These are phyloP conservation scores for Spicauda simplicius DNA, from an alignment of 2,888 invertebrate species.

Conservation along the genomic window DNA sequence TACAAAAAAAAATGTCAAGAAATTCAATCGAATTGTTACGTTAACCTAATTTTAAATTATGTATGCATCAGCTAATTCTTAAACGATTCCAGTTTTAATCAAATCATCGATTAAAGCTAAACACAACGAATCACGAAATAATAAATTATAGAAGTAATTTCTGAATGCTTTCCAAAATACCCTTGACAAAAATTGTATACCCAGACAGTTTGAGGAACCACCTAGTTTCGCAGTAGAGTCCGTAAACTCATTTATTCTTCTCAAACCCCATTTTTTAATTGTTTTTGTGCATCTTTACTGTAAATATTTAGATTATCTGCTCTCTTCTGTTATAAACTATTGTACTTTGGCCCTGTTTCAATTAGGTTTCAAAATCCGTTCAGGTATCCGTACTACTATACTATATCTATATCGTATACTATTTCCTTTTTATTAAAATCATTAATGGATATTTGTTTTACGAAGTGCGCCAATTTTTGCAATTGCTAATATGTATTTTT, in stretches of 20 bases:
- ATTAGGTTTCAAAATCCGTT: not conserved
- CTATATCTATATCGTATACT: too few relatives aligned
- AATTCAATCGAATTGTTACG: not conserved
- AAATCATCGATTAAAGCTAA: not conserved
- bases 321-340: not conserved
- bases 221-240: slow-evolving; percentile 10
- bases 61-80: too few relatives aligned
- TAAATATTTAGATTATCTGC: not conserved
- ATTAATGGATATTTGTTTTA: not conserved
- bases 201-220: not conserved
- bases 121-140: not conserved
- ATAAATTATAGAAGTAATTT: not conserved
- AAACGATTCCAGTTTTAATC: too few relatives aligned
- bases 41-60: not conserved
- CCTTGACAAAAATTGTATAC: not conserved
- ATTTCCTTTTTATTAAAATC: not conserved
- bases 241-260: slow-evolving; percentile 82
- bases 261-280: slow-evolving; percentile 78
- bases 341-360: not conserved
- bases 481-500: too few relatives aligned
- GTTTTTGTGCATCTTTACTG: slow-evolving; percentile 58
- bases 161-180: not conserved
- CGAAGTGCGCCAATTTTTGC: too few relatives aligned
- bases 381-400: too few relatives aligned
- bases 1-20: not conserved